Evolutionary conservation across 2,888 invertebrate species (phyloP).

Genomic region (Plutella xylostella): DNA sequence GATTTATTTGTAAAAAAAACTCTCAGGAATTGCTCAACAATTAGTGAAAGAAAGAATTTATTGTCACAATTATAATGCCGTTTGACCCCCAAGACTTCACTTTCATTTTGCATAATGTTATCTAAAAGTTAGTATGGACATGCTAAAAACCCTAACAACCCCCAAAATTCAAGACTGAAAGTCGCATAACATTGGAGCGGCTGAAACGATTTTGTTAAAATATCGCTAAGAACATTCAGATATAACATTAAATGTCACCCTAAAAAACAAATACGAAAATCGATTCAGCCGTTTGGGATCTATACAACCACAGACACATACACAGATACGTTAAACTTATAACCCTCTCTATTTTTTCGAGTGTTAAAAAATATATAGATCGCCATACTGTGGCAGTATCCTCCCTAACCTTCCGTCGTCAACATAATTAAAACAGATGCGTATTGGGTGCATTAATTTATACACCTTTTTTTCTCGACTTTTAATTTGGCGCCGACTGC

Average conservation of each 20-base stretch:
- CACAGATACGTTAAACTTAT: no score
- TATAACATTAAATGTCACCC: no score
- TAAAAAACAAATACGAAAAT: no score
- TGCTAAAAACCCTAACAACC: no score
- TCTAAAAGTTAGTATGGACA: no score
- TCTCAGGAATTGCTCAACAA: not conserved
- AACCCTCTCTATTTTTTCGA: not conserved
- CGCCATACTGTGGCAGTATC: conserved; percentile 18
- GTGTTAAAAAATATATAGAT: not conserved
- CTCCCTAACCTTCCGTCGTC: conserved; percentile 20
- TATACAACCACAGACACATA: no score
- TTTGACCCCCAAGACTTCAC: conserved; percentile 29
- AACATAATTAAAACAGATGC: conserved; percentile 59
- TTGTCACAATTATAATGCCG: conserved; percentile 39
- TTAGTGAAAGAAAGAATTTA: conserved; percentile 30
- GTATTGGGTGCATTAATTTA: conserved; percentile 63
- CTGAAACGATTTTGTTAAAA: no score
- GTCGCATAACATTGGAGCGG: no score
- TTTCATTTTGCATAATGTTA: conserved; percentile 27
- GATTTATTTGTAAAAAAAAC: no score
- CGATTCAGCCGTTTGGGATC: no score
- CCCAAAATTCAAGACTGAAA: no score
- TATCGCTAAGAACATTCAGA: no score
- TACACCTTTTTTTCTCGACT: conserved; percentile 41
- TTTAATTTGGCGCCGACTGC: conserved; percentile 62